phyloP scores from a whole-genome alignment of 2,888 invertebrate species.

The Andrena marginata region DNA sequence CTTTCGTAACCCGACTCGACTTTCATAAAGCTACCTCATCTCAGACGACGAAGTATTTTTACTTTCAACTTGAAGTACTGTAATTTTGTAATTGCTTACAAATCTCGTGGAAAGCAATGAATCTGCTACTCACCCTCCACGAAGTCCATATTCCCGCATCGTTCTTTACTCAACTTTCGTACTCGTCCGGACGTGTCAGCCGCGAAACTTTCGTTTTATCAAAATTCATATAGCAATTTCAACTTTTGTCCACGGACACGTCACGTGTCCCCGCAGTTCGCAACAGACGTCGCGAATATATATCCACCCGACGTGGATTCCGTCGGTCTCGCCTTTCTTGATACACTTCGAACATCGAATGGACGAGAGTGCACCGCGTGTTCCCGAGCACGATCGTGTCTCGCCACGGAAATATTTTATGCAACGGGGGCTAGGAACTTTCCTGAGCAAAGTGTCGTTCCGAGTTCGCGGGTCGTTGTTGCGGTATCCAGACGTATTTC shows the following conservation, averaged over 20 bases:
- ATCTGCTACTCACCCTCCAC: too few relatives aligned
- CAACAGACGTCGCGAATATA: slow-evolving; percentile 28
- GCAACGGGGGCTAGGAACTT: slow-evolving; percentile 1
- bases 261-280: background rate
- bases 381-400: background rate
- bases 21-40: too few relatives aligned
- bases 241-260: slow-evolving; percentile 28
- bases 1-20: too few relatives aligned
- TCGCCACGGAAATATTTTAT: slow-evolving; percentile 32
- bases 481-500: background rate
- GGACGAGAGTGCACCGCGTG: background rate
- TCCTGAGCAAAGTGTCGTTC: background rate
- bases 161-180: background rate
- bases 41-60: too few relatives aligned
- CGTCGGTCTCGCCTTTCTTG: background rate
- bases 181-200: too few relatives aligned
- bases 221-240: slow-evolving; percentile 32
- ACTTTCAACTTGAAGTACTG: too few relatives aligned
- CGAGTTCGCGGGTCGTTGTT: background rate
- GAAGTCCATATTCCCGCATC: too few relatives aligned
- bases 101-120: too few relatives aligned
- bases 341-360: background rate
- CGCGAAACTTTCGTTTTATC: slow-evolving; percentile 29
- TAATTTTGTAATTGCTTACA: too few relatives aligned
- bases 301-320: background rate